These are phyloP conservation scores for Tenualosa ilisha DNA, from an alignment of 2,797 vertebrate species.

Conservation along the genomic window DNA sequence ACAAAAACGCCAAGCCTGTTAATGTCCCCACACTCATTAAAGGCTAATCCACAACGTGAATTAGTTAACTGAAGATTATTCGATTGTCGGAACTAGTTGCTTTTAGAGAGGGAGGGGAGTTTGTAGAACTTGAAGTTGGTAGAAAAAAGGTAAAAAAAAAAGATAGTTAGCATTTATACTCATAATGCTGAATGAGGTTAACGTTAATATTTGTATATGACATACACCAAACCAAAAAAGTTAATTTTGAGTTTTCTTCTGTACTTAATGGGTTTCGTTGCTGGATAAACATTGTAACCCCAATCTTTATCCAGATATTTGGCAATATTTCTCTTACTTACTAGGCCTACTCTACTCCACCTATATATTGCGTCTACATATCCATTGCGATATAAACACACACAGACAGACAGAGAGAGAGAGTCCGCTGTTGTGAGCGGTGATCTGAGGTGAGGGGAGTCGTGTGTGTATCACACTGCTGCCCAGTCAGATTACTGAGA, in stretches of 20 bases:
- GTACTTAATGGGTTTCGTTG: too few species aligned
- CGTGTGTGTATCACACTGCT: neutral
- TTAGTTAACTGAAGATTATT: neutral
- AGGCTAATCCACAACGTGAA: neutral
- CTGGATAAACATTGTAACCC: too few species aligned
- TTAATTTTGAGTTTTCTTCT: too few species aligned
- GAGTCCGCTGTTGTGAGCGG: conserved; percentile 24
- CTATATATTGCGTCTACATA: too few species aligned
- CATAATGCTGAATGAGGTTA: neutral
- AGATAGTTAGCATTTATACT: neutral
- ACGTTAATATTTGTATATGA: too few species aligned
- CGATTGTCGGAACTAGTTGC: neutral
- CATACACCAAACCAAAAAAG: neutral
- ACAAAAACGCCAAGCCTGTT: neutral
- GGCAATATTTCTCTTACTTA: too few species aligned
- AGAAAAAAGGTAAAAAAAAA: too few species aligned
- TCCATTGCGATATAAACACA: neutral
- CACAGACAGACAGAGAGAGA: conserved; percentile 27
- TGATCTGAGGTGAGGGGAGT: conserved; percentile 44
- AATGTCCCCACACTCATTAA: neutral
- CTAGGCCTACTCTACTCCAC: too few species aligned
- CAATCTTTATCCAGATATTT: too few species aligned
- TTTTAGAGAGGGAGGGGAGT: too few species aligned
- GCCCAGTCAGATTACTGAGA: conserved; percentile 65
- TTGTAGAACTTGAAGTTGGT: neutral